Evolutionary conservation across 2,797 vertebrate genomes (phyloP), one percentile per base, ranked within the genome.

Genomic region (Pteropus rufus): DNA sequence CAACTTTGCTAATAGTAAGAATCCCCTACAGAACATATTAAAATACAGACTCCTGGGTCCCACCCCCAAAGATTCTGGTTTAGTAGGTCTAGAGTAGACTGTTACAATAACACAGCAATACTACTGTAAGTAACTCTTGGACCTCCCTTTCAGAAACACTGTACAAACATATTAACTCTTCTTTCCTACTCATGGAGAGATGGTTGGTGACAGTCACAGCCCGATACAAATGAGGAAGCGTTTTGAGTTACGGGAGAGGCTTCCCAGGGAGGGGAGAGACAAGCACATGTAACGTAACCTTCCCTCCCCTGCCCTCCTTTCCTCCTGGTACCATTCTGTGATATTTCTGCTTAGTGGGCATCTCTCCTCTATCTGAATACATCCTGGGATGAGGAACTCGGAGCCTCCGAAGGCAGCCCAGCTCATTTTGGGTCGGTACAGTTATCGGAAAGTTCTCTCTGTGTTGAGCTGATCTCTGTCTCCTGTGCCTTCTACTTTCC

Each of bases 401-500:
- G 97, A 79, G 79, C 82, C 97, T 81, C 75, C 69, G 21, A 93
- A 95, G 88, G 89, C 69, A 54, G 96, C 70, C 97, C 97, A 97
- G 94, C 81, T 95, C 97, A 98, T 98, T 62, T 96, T 95, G 77
- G 97, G 95, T 39, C 86, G 4, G 41, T 69, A 77, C 39, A 54
- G 90, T 79, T 95, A 94, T 41, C 64, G 82, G 26, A 93, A 95
- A 93, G 96, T 98, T 97, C 96, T 94, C 72, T 29, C 26, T 92
- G 96, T 26, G 91, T 76, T 4, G 82, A 85, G 89, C 91, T 75
- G 93, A 91, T 96, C 91, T 92, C 86, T 96, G 91, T 82, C 88
- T 96, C 95, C 94, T 96, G 94, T 7, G 67, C 88, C 94, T 97
- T 97, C 96, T 97, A 92, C 92, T 87, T 76, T 65, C 89, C 97